Evolutionary conservation across 1,140 invertebrate genomes (phyloP).

Genomic region (Pantala flavescens): DNA sequence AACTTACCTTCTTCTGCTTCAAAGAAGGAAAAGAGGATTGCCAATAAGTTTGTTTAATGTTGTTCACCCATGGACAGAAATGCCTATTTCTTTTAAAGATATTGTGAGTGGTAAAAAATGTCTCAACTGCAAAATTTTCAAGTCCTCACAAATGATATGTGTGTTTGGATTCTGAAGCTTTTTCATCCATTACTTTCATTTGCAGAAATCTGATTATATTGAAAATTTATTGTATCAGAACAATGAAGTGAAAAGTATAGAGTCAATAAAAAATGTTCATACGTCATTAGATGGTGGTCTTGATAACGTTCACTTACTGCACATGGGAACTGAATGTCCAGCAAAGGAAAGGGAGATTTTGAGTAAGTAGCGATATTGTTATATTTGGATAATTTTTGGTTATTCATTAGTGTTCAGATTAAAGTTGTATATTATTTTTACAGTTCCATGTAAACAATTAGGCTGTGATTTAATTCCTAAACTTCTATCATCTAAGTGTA

Average conservation of each 20-base stretch:
- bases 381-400: no score
- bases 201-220: neutral
- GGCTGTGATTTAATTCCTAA: no score
- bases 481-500: no score
- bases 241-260: neutral
- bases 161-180: neutral
- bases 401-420: no score
- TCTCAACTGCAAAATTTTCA: no score
- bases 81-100: neutral
- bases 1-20: constrained; percentile 62
- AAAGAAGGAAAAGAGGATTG: constrained; percentile 50
- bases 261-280: neutral
- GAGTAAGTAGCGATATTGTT: neutral
- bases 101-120: neutral
- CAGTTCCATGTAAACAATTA: no score
- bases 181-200: neutral
- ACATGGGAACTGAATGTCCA: neutral
- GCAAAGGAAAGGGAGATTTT: neutral
- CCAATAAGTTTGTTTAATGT: constrained; percentile 20
- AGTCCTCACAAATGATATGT: no score
- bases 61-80: neutral
- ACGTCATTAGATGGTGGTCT: neutral
- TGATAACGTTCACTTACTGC: neutral
- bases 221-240: neutral
- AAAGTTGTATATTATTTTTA: no score